A percentile compares a stretch with the other conserved stretches of the same genome.
phyloP scores from a whole-genome alignment of 2,888 invertebrate species.

The Thecocarcelia acutangulata region DNA sequence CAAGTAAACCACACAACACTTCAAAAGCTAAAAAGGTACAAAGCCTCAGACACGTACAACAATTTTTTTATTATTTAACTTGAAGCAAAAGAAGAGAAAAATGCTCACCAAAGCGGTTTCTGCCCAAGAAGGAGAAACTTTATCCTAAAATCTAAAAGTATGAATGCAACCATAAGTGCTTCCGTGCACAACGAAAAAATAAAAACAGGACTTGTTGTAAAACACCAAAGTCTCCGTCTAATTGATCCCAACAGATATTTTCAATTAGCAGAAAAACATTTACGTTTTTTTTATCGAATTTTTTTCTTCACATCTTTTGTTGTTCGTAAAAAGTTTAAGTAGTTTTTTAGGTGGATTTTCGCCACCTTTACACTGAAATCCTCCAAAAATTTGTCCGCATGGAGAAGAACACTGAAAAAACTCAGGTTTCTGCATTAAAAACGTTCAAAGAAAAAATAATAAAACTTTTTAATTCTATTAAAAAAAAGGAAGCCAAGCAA shows the following conservation, averaged over 20 bases:
- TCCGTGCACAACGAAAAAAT: slow-evolving; percentile 53
- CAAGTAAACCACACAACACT: slow-evolving; percentile 59
- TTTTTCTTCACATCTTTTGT: slow-evolving; percentile 70
- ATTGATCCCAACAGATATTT: slow-evolving; percentile 81
- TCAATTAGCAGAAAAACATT: slow-evolving; percentile 81
- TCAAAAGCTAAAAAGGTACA: slow-evolving; percentile 65
- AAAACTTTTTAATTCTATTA: slow-evolving; percentile 79
- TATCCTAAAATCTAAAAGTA: slow-evolving; percentile 56
- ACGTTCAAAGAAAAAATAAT: slow-evolving; percentile 71
- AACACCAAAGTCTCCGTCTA: slow-evolving; percentile 73
- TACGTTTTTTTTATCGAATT: slow-evolving; percentile 68
- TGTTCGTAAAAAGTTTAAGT: slow-evolving; percentile 61
- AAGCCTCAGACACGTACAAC: slow-evolving; percentile 52
- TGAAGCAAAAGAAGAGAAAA: slow-evolving; percentile 26
- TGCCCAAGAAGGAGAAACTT: slow-evolving; percentile 37
- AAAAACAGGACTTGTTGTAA: slow-evolving; percentile 50
- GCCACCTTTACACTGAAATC: slow-evolving; percentile 77
- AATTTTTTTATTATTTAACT: neutral
- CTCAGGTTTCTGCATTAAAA: slow-evolving; percentile 70
- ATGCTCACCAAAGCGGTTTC: slow-evolving; percentile 33
- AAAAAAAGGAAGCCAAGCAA: slow-evolving; percentile 71
- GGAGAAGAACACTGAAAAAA: slow-evolving; percentile 53
- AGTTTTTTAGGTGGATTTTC: slow-evolving; percentile 69
- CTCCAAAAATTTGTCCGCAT: slow-evolving; percentile 73
- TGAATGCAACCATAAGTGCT: slow-evolving; percentile 67